Evolutionary conservation across 2,113 vertebrate species (phyloP).

Genomic region (Ammodytes marinus): DNA sequence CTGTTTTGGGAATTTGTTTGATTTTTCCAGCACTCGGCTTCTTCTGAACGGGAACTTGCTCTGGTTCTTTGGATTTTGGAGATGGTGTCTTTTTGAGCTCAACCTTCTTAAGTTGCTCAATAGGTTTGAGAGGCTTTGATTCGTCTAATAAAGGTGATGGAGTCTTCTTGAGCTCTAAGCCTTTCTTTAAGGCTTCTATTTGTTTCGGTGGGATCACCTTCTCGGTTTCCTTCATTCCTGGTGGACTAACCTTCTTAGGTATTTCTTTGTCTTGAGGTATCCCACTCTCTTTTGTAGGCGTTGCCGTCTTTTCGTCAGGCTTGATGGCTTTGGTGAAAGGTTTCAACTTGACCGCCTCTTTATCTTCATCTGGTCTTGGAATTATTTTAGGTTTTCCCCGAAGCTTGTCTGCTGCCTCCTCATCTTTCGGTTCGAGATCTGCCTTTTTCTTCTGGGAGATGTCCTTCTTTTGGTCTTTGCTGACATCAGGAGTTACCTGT

Average conservation of each 20-base stretch:
- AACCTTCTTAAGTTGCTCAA: conserved; percentile 58
- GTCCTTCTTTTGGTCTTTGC: conserved; percentile 29
- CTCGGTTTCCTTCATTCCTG: conserved; percentile 30
- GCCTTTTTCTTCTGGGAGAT: conserved; percentile 17
- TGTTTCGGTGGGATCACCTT: conserved; percentile 47
- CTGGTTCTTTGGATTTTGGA: conserved; percentile 49
- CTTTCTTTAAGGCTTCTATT: conserved; percentile 45
- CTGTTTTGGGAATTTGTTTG: conserved; percentile 65
- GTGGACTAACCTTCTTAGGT: conserved; percentile 46
- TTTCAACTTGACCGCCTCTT: conserved; percentile 58
- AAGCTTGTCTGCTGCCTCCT: conserved; percentile 40
- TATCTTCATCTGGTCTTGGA: conserved; percentile 52
- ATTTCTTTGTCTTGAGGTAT: conserved; percentile 36
- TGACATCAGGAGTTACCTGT: not conserved
- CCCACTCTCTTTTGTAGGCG: conserved; percentile 44
- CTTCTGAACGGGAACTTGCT: conserved; percentile 57
- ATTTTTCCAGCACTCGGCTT: conserved; percentile 52
- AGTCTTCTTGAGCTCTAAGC: conserved; percentile 59
- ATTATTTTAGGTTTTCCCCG: conserved; percentile 30
- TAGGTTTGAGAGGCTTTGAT: conserved; percentile 39
- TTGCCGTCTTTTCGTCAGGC: conserved; percentile 45
- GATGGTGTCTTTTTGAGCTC: conserved; percentile 69
- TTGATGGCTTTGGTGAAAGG: conserved; percentile 51
- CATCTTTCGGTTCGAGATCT: conserved; percentile 42
- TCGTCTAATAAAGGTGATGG: conserved; percentile 58